Conservation (phyloP, 2,888 invertebrate genomes). For the Anthrax anthrax region DNA sequence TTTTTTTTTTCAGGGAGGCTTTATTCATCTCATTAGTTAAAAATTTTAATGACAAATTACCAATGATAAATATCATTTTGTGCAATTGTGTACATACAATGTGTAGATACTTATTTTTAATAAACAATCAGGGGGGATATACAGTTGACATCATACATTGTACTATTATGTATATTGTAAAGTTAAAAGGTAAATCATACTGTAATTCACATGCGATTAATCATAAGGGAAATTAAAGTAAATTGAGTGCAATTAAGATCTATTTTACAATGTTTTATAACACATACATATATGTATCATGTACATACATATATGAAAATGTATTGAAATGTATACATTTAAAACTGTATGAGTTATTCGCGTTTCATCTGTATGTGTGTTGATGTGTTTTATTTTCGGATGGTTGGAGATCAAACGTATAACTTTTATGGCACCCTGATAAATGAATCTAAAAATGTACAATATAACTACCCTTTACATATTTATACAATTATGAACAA, state of each 20-base stretch:
- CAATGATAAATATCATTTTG: no score
- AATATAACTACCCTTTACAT: background rate
- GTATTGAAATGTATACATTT: no score
- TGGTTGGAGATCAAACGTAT: slow-evolving; percentile 8
- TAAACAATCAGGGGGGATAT: no score
- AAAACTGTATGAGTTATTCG: background rate
- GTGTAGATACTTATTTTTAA: no score
- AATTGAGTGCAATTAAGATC: slow-evolving; percentile 13
- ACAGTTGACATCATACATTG: no score
- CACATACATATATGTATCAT: no score
- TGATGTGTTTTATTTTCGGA: background rate
- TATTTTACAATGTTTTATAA: slow-evolving; percentile 7
- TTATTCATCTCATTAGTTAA: no score
- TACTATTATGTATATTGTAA: background rate
- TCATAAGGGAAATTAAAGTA: slow-evolving; percentile 12
- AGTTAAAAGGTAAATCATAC: slow-evolving; percentile 8
- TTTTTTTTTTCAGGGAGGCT: no score
- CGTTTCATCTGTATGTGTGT: slow-evolving; percentile 2
- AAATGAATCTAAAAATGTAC: background rate
- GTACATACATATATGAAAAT: no score
- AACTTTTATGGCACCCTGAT: background rate
- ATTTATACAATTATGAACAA: background rate
- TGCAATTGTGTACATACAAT: no score
- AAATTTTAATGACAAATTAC: no score
- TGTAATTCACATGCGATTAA: slow-evolving; percentile 11